Evolutionary conservation across 2,113 vertebrate genomes (phyloP).

Genomic region (Pollimyrus isidori): DNA sequence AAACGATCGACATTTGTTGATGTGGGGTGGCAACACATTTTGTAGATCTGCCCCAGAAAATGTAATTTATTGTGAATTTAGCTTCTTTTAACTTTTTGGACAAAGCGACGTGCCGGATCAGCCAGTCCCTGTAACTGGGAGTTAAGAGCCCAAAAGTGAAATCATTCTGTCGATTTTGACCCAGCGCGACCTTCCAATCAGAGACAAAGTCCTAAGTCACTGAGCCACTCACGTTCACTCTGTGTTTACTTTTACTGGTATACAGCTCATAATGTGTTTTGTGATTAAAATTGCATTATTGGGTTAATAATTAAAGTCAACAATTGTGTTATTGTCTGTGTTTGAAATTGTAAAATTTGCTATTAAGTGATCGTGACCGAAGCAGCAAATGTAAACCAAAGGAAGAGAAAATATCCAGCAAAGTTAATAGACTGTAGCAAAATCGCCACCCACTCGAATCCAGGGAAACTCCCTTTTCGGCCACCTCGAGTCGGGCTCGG

Average conservation of each 20-base stretch:
- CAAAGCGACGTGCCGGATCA: neutral
- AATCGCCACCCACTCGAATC: slow-evolving; percentile 9
- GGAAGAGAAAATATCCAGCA: neutral
- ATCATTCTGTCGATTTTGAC: neutral
- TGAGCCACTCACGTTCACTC: neutral
- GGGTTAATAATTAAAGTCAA: neutral
- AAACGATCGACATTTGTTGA: neutral
- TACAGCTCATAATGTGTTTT: neutral
- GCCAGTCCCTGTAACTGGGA: neutral
- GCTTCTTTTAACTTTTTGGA: neutral
- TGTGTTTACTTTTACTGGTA: neutral
- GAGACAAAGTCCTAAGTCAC: neutral
- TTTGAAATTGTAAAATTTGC: neutral
- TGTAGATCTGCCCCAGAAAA: neutral
- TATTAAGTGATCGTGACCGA: neutral
- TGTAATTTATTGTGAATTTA: neutral
- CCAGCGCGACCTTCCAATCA: neutral
- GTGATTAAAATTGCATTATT: neutral
- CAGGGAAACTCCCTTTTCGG: slow-evolving; percentile 24
- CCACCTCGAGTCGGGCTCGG: neutral
- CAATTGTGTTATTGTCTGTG: neutral
- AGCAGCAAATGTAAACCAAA: neutral
- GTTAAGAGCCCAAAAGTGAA: neutral
- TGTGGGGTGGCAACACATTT: neutral
- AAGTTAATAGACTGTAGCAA: neutral